Evolutionary conservation across 1,140 invertebrate species (phyloP), one percentile per base, ranked within the genome.

Genomic region (Sitobion miscanthi): DNA sequence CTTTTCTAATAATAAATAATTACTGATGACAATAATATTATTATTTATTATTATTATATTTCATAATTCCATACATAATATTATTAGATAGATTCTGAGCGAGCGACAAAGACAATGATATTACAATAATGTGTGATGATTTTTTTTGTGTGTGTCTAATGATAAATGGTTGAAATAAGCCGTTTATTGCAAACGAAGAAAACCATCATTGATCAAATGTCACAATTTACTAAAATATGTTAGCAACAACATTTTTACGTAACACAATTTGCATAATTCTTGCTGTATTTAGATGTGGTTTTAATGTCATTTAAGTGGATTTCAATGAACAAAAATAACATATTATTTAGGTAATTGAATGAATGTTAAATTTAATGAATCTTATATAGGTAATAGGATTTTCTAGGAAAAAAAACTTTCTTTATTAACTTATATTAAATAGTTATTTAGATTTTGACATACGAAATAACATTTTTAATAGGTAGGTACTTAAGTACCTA

Each of bases 391-490:
- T 38, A 62, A 30, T 62, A 30, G 9, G 9, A 62, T 62, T 62
- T 62, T 11, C 57, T 11, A 30, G 57, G 57, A 25, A 62, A 69
- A 69, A 52, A n/a, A n/a, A 69, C 62, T n/a, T 69, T 69, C 62
- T n/a, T 69, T 69, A 69, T 69, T 69, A 69, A n/a, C 30, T n/a
- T n/a, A 69, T 69, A 69, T 69, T 69, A 69, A n/a, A 69, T 69
- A 69, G 62, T 69, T 14, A 69, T 69, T 69, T n/a, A 69, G 0
- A n/a, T 69, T 69, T n/a, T 38, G 4, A n/a, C 14, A n/a, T 30
- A 17, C 30, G 38, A 38, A 38, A 38, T 38, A 38, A 38, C 38
- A 38, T 38, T 38, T 38, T 38, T 38, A 38, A 38, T 38, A 38
- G 38, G 38, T 38, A 38, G 38, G 38, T 38, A 38, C 38, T 38